A percentile compares a stretch with the other conserved stretches of the same genome.
phyloP scores from a whole-genome alignment of 2,113 vertebrate species.

The Centropus bengalensis region DNA sequence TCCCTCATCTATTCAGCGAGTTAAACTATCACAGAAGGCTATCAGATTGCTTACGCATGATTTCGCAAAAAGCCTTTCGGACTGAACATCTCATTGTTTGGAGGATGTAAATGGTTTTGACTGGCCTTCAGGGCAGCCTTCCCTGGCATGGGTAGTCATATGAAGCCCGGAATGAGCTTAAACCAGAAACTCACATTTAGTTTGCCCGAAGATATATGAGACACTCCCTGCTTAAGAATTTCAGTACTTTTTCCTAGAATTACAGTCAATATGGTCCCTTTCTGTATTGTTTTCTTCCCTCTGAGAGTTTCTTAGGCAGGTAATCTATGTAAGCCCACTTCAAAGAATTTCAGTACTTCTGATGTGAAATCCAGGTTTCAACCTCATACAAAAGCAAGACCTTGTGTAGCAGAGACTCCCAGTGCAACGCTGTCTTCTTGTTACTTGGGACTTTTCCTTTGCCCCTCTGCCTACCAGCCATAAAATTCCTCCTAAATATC shows the following conservation, averaged over 20 bases:
- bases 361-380: background rate
- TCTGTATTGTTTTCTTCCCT: background rate
- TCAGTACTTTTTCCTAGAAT: background rate
- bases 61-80: background rate
- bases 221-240: background rate
- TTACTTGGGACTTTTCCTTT: background rate
- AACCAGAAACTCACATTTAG: background rate
- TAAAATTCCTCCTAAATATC: background rate
- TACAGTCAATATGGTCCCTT: background rate
- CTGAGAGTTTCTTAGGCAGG: background rate
- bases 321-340: background rate
- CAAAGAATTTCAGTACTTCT: background rate
- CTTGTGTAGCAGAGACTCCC: background rate
- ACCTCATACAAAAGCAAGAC: background rate
- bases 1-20: too few species aligned
- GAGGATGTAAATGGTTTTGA: background rate
- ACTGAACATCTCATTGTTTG: background rate
- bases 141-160: background rate
- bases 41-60: too few species aligned
- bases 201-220: rapidly evolving
- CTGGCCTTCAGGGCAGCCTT: background rate
- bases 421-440: background rate
- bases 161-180: background rate
- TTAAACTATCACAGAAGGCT: too few species aligned
- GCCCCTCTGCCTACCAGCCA: background rate